Evolutionary conservation across 2,797 vertebrate genomes (phyloP), one percentile per base, ranked within the genome.

Genomic region (Phylloscopus collybita): DNA sequence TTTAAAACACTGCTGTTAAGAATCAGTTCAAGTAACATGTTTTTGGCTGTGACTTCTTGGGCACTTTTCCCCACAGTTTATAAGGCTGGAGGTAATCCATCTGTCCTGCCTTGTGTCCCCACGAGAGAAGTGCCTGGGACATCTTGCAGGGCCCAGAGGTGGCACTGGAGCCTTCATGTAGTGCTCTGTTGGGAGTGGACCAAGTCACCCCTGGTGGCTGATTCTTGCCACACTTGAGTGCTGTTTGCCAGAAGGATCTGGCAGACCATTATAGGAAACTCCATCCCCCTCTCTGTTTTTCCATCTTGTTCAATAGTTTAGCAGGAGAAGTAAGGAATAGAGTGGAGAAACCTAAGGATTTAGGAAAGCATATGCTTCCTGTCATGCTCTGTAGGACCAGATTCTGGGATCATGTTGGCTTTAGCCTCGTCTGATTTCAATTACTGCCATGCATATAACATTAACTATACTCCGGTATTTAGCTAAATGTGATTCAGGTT

Each of bases 41-140:
- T 64, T 17, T 60, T 60, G 21, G 23, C 38, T 8, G 1, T 56
- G 56, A 47, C 25, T 80, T 78, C n/a, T 42, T 38, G 21, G 59
- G 27, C 23, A 13, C 10, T 53, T 72, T 54, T 66, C 29, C 45
- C 36, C 26, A 27, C 67, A n/a, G 20, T 17, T 78, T 47, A 44
- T 11, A 27, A 44, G 26, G 21, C 6, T 0, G 0, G 22, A 53
- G 27, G 8, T 67, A 42, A 62, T 23, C 29, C 1, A 0, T 4
- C 2, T 29, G 36, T 62, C 49, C 14, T 45, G 21, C 21, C 25
- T 44, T 10, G 13, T 3, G 9, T 62, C 25, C 56, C 34, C 0
- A 1, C 19, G n/a, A n/a, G 20, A 59, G 54, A 30, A 59, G n/a
- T 60, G 40, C 18, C 65, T 50, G 3, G 27, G 2, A 21, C 20